A percentile compares a stretch with the other conserved stretches of the same genome.
Conservation (phyloP, 2,113 vertebrate species). For the Sialia sialis region DNA sequence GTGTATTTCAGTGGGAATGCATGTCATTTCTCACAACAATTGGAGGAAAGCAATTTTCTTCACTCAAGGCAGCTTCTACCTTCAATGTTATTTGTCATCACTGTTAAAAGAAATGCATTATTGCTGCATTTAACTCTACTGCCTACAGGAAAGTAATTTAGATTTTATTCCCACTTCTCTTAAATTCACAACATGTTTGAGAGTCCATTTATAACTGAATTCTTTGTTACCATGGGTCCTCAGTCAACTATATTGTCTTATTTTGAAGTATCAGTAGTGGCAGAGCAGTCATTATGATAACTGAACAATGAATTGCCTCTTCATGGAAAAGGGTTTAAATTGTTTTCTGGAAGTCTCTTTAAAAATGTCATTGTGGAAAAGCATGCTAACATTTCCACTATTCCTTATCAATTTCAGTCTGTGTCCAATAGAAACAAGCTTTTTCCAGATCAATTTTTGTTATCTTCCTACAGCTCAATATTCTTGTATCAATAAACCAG, state of each 20-base stretch:
- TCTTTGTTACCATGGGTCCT: neutral
- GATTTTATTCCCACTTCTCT: neutral
- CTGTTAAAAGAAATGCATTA: neutral
- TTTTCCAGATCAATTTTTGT: neutral
- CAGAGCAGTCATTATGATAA: neutral
- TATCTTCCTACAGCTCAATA: neutral
- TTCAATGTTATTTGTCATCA: neutral
- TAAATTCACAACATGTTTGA: neutral
- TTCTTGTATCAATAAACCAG: neutral
- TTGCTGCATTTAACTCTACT: neutral
- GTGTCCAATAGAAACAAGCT: neutral
- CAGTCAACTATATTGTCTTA: neutral
- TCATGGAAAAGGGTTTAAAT: neutral
- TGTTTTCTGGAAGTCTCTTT: neutral
- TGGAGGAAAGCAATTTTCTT: neutral
- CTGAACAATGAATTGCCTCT: neutral
- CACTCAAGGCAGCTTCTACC: neutral
- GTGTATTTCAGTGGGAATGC: neutral
- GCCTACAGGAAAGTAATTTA: neutral
- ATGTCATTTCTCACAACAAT: neutral
- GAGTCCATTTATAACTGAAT: neutral
- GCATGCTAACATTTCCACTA: neutral
- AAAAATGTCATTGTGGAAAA: neutral
- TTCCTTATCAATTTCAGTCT: neutral
- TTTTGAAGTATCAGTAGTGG: neutral